These are phyloP conservation scores for Orchesella flavescens DNA, from an alignment of 2,888 invertebrate species.

Conservation along the genomic window DNA sequence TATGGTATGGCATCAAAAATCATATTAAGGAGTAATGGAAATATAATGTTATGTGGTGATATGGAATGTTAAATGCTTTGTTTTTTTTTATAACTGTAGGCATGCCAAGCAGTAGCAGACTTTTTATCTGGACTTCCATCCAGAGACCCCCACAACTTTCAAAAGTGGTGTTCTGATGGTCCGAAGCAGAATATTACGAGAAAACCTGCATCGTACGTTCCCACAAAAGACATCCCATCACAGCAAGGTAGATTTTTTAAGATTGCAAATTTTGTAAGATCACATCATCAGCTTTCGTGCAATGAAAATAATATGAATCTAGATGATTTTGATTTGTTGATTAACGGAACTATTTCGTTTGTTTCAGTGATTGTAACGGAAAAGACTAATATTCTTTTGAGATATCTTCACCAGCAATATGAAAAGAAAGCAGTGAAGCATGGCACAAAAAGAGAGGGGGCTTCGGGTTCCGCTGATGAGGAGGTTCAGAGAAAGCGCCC, in stretches of 20 bases:
- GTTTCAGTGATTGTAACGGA: slow-evolving; percentile 93
- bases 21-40: too few species aligned
- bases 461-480: slow-evolving; percentile 51
- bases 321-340: background rate
- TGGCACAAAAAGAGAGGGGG: slow-evolving; percentile 63
- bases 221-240: slow-evolving; percentile 92
- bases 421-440: slow-evolving; percentile 82
- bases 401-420: slow-evolving; percentile 96
- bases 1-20: too few species aligned
- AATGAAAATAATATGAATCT: background rate
- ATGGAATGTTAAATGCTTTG: too few species aligned
- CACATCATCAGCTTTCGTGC: too few species aligned
- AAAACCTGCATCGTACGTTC: slow-evolving; percentile 91
- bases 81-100: slow-evolving; percentile 16
- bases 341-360: background rate
- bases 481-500: slow-evolving; percentile 65
- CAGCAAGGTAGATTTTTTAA: slow-evolving; percentile 84
- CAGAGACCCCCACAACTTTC: slow-evolving; percentile 92
- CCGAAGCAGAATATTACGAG: slow-evolving; percentile 87
- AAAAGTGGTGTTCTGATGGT: slow-evolving; percentile 90
- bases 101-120: slow-evolving; percentile 83
- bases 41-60: too few species aligned
- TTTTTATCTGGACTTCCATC: slow-evolving; percentile 93
- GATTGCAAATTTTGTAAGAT: too few species aligned
- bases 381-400: slow-evolving; percentile 92